Base-by-base conservation (phyloP, 1,140 invertebrate species). In the Drosophila lini region DNA sequence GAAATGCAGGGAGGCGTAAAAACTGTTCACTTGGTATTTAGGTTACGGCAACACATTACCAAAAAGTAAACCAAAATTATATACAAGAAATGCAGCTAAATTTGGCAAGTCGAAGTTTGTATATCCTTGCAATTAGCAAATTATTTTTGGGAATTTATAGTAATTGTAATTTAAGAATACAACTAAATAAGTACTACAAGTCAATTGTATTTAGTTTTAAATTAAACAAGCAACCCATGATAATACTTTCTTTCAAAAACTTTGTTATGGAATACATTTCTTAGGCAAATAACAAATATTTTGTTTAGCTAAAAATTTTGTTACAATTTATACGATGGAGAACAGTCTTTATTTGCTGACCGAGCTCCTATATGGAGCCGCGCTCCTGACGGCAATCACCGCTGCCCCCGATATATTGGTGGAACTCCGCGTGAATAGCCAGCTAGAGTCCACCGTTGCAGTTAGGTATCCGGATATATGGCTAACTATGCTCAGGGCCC, bases 1-100 rank as follows among this genome's bases (percentile, higher is more conserved):
- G 0, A 34, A 53, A 22, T 5, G 34, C 34, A 16, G 34, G 4
- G 5, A 38, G 13, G 34, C 34, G 36, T 36, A 22, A 22, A 53
- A 53, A 34, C 48, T 31, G 9, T 32, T 62, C 9, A 22, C 47
- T 55, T 52, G n/a, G 25, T 19, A 61, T 61, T 22, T 41, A 67
- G 57, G 34, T 62, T 22, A 61, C 13, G 19, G 47, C 19, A 28
- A 16, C 16, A 47, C 22, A 36, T 38, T 4, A 1, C 6, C 25
- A 11, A 67, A 32, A 40, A 13, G 34, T 15, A 42, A 42, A 32
- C 15, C 19, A 25, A 25, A 42, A 42, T 34, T 25, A 25, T 16
- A 36, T 4, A n/a, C 34, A 42, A 44, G 9, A 16, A 42, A 10
- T 4, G 4, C 10, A 5, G 4, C 9, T 16, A 25, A 45, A 5